Percentiles rank a stretch among this genome's conserved stretches.
phyloP scores from a whole-genome alignment of 2,888 invertebrate genomes.

The Creontiades dilutus region DNA sequence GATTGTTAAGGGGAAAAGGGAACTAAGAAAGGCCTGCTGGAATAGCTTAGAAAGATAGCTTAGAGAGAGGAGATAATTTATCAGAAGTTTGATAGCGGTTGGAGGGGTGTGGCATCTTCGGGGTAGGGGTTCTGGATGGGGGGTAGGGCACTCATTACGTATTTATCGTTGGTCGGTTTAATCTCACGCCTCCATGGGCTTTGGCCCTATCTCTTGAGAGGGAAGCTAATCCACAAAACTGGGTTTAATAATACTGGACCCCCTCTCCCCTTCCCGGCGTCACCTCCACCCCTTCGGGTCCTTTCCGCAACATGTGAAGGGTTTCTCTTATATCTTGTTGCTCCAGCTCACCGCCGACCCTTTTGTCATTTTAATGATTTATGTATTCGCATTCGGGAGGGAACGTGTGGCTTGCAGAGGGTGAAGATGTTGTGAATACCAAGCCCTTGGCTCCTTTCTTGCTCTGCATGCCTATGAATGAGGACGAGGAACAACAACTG shows the following conservation, averaged over 20 bases:
- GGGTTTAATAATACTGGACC: constrained; percentile 39
- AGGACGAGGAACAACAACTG: neutral
- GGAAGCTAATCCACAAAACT: constrained; percentile 35
- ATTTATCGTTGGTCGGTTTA: constrained; percentile 42
- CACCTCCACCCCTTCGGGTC: neutral
- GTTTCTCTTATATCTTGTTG: constrained; percentile 27
- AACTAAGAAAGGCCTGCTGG: neutral
- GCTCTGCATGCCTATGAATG: constrained; percentile 26
- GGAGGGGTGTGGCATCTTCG: constrained; percentile 7
- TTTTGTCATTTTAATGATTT: constrained; percentile 42
- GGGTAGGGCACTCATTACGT: constrained; percentile 1
- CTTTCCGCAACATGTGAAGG: constrained; percentile 33
- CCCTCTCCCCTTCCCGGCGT: neutral
- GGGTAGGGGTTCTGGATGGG: neutral
- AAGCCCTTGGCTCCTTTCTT: neutral
- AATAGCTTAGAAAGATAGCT: neutral
- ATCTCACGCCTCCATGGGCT: constrained; percentile 32
- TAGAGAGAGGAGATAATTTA: constrained; percentile 3
- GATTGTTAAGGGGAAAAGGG: neutral
- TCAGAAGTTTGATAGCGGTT: constrained; percentile 25
- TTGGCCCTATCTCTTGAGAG: neutral
- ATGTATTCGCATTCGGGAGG: constrained; percentile 24
- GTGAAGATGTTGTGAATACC: constrained; percentile 36
- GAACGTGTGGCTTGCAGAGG: constrained; percentile 35
- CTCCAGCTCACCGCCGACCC: constrained; percentile 36